Base-by-base conservation (phyloP, 1,140 invertebrate species). In the Luehdorfia chinensis region DNA sequence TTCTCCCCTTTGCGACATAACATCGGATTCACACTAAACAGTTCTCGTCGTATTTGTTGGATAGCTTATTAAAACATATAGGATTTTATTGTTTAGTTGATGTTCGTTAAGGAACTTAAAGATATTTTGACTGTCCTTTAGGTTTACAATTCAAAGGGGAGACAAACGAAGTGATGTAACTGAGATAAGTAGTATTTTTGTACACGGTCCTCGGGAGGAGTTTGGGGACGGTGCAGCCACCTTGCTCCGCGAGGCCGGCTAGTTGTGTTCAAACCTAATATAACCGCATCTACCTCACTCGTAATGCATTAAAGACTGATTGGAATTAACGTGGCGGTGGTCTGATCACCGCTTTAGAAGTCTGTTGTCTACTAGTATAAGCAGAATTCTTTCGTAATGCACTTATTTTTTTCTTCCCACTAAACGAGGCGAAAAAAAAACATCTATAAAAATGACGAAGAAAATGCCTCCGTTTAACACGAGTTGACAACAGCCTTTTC, bases 291-390 rank as follows among this genome's bases (percentile, higher is more conserved):
- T 84, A 85, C 77, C 79, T 85, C 79, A 78, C 53, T 74, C 54
- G 67, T 75, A 79, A 78, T 67, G 59, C 53, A 63, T 68, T 76
- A 57, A 84, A 84, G 79, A 84, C 74, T 85, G 81, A 79, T 73
- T 57, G 62, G 57, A 60, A 63, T 63, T 71, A 77, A 68, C 71
- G 57, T 65, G 59, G 59, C 65, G 76, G 79, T 80, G 81, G 79
- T 85, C 57, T 66, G 59, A 85, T 84, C 81, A 78, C 79, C 71
- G 69, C 60, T 59, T 64, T 69, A 68, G 64, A 75, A 78, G 75
- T 70, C 81, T 83, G 78, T 84, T 85, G 78, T 83, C 77, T 78
- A 73, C 67, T 74, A 72, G 60, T 55, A 55, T 59, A 66, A 66
- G 60, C 53, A 46, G 60, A 59, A 61, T 58, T 52, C 54, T 59